Conservation (phyloP, 64 coral and sea anemone genomes). For the Montipora capricornis region DNA sequence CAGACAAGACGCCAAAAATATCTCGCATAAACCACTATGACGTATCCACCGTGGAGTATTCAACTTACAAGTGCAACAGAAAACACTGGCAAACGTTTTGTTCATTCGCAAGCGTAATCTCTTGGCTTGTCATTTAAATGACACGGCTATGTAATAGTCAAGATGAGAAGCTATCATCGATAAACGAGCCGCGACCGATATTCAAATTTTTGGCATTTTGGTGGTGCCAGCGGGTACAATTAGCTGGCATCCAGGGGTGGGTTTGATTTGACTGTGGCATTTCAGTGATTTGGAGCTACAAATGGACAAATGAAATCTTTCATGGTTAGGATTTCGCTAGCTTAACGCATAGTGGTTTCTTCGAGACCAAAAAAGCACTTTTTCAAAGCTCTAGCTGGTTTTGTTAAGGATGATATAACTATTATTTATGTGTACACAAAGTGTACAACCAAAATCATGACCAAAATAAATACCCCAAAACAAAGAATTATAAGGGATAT, state of each 20-base stretch:
- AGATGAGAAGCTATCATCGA: slow-evolving; percentile 2
- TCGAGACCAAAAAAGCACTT: background rate
- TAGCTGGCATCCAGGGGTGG: background rate
- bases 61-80: background rate
- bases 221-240: background rate
- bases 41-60: background rate
- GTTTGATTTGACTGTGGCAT: background rate
- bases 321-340: background rate
- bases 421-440: slow-evolving; percentile 2
- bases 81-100: slow-evolving; percentile 3
- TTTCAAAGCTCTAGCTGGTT: too few relatives aligned
- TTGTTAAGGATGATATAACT: background rate
- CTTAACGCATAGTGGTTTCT: background rate
- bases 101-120: background rate
- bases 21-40: slow-evolving; percentile 10
- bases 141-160: slow-evolving; percentile 9
- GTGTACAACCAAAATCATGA: background rate
- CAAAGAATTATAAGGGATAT: background rate
- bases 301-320: background rate
- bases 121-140: slow-evolving; percentile 17
- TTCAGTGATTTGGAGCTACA: background rate
- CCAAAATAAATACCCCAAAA: background rate
- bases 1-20: slow-evolving; percentile 13
- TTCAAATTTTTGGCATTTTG: slow-evolving; percentile 45
- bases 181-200: slow-evolving; percentile 14